These are phyloP conservation scores for Solen grandis DNA, from an alignment of 1,140 invertebrate species.

Conservation along the genomic window DNA sequence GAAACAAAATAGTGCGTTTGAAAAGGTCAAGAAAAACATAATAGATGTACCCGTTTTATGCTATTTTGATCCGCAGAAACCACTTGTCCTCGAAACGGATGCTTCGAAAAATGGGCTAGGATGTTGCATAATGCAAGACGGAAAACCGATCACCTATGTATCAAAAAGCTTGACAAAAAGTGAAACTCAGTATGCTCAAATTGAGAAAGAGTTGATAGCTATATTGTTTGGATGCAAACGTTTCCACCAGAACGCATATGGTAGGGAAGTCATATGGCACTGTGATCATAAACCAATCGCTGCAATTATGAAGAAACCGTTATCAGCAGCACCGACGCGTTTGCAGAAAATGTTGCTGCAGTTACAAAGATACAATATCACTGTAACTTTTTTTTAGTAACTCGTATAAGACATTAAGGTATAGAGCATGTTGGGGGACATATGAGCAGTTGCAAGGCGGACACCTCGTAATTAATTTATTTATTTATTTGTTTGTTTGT, in stretches of 20 bases:
- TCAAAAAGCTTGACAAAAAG: conserved; percentile 73
- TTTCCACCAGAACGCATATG: conserved; percentile 70
- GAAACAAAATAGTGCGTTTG: too few species aligned
- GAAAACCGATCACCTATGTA: conserved; percentile 77
- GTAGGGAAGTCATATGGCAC: conserved; percentile 33
- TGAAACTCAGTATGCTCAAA: conserved; percentile 79
- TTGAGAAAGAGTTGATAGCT: conserved; percentile 81
- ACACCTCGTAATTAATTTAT: too few species aligned
- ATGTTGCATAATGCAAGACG: conserved; percentile 78
- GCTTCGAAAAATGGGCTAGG: conserved; percentile 77
- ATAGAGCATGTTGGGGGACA: too few species aligned
- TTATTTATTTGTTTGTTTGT: too few species aligned
- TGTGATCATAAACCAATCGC: conserved; percentile 57
- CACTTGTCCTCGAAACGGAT: conserved; percentile 70
- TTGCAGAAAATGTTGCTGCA: too few species aligned
- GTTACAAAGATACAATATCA: too few species aligned
- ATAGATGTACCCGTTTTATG: conserved; percentile 25
- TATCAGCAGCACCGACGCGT: conserved; percentile 36
- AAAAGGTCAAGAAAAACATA: conserved; percentile 58
- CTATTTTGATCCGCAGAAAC: conserved; percentile 46
- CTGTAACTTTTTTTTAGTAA: too few species aligned
- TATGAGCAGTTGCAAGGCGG: too few species aligned
- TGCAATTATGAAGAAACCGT: conserved; percentile 53
- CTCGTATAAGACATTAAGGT: too few species aligned
- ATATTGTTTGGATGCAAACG: conserved; percentile 75